These are phyloP conservation scores for Drosophila parvula DNA, from an alignment of 1,140 invertebrate species.

Conservation along the genomic window DNA sequence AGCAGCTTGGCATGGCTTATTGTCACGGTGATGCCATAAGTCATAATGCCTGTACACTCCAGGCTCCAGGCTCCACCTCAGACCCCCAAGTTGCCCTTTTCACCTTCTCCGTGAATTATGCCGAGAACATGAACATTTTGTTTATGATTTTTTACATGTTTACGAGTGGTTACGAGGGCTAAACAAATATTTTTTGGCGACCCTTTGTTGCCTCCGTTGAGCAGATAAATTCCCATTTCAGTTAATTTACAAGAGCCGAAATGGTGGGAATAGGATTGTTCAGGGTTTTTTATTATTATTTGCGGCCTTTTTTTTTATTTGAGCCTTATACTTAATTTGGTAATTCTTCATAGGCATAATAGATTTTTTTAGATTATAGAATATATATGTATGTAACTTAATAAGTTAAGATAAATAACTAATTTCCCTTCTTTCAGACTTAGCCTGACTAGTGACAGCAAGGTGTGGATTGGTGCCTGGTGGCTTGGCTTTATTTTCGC, in stretches of 20 bases:
- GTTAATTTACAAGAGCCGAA: slow-evolving; percentile 22
- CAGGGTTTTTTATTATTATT: background rate
- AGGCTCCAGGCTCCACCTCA: slow-evolving; percentile 2
- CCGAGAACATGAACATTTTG: slow-evolving; percentile 52
- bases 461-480: slow-evolving; percentile 94
- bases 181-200: slow-evolving; percentile 28
- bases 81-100: slow-evolving; percentile 12
- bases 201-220: slow-evolving; percentile 13
- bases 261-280: slow-evolving; percentile 1
- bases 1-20: slow-evolving; percentile 60
- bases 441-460: slow-evolving; percentile 89
- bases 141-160: slow-evolving; percentile 64
- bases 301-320: background rate
- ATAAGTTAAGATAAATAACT: background rate
- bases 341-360: no score
- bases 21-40: slow-evolving; percentile 81
- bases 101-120: slow-evolving; percentile 59
- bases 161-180: slow-evolving; percentile 23
- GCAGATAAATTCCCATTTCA: slow-evolving; percentile 23
- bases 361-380: background rate
- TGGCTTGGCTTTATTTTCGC: slow-evolving; percentile 92
- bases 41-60: slow-evolving; percentile 50
- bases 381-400: background rate
- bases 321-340: background rate
- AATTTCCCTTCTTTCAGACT: slow-evolving; percentile 84